Evolutionary conservation across 2,113 vertebrate genomes (phyloP), one percentile per base, ranked within the genome.

Genomic region (Platichthys stellatus): DNA sequence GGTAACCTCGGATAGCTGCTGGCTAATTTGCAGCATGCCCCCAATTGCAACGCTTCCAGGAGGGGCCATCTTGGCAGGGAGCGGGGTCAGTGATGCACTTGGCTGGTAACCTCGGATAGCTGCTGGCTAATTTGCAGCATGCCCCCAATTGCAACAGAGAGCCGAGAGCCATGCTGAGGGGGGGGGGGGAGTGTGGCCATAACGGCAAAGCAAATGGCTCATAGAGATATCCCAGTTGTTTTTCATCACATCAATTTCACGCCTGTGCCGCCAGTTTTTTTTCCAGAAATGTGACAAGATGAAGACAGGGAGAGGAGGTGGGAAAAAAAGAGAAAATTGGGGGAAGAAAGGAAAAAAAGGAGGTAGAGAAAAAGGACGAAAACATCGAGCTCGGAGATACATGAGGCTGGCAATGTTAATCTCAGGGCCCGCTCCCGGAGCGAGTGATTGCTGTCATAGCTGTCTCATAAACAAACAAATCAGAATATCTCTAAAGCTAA

Each of bases 211-310:
- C 86, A 91, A 93, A 93, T 92, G 90, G 88, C 86, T 94, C 88
- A 88, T 89, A 85, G 92, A 94, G 92, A 91, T 92, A 90, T 89
- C 86, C 88, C 80, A 85, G 86, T 90, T 93, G 89, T 93, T 93
- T 93, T 92, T 92, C 92, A 93, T 92, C 90, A 90, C 89, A 89
- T 91, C 90, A 87, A 90, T 91, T 94, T 93, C 90, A 90, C 87
- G 83, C 90, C 83, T 76, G 65, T 59, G 64, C 79, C 18, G 74
- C 86, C 81, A 63, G 68, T 85, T 89, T 88, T 81, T 81, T 76
- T 24, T 24, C 70, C 70, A 77, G 68, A 82, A 80, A 86, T 78
- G 73, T 80, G 81, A 91, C 81, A 88, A 87, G 82, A 88, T 73
- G 63, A 68, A 84, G 85, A 80, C 49, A 7, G 67, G 59, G 63